Conservation (phyloP, 2,113 vertebrate species). For the Mus pahari region DNA sequence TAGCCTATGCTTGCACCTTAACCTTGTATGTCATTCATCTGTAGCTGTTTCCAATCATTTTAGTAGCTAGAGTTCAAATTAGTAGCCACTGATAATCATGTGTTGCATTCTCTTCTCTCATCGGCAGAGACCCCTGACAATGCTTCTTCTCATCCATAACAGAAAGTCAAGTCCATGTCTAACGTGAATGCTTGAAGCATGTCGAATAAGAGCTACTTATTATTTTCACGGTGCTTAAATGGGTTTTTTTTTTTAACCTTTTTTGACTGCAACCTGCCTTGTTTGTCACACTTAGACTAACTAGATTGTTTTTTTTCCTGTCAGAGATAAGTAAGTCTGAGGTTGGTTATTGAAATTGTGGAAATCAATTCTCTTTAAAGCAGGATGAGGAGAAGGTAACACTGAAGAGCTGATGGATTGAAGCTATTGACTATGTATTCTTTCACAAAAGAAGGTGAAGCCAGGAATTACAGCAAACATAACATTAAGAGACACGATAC, state of each 20-base stretch:
- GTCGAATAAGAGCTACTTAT: slow-evolving; percentile 8
- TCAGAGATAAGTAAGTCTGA: neutral
- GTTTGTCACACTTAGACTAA: slow-evolving; percentile 23
- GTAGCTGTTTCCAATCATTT: neutral
- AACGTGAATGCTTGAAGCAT: slow-evolving; percentile 9
- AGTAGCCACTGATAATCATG: slow-evolving; percentile 16
- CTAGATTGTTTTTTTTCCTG: slow-evolving; percentile 44
- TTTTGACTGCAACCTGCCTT: slow-evolving; percentile 25
- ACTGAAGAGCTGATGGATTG: neutral
- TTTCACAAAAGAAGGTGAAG: neutral
- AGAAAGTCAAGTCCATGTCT: neutral
- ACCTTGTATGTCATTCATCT: neutral
- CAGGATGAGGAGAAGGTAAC: neutral
- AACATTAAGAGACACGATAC: neutral
- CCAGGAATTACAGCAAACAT: neutral
- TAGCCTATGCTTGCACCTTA: neutral
- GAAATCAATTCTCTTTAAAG: neutral
- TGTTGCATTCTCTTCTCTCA: slow-evolving; percentile 32
- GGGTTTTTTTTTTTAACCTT: slow-evolving; percentile 51
- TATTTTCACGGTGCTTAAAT: slow-evolving; percentile 64
- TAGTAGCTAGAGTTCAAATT: slow-evolving; percentile 51
- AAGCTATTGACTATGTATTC: neutral
- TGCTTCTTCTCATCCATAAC: neutral
- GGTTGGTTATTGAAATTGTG: slow-evolving; percentile 1
- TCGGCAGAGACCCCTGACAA: neutral